Percentiles rank a stretch among this genome's conserved stretches.
Evolutionary conservation across 2,113 vertebrate genomes (phyloP).

Genomic region (Oxyruncus cristatus): DNA sequence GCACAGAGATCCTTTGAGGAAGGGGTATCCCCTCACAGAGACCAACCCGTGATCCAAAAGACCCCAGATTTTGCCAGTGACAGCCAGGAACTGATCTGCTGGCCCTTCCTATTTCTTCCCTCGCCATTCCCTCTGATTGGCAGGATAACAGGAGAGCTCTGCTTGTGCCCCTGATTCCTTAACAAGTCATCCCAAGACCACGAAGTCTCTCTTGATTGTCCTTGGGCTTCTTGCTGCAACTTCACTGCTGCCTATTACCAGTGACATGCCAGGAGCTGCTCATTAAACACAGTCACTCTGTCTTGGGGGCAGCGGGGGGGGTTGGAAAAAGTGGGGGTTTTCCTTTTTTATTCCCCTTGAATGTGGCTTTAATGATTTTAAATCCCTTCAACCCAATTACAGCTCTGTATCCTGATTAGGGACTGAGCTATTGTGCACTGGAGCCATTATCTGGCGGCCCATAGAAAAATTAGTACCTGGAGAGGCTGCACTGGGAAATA

Average conservation of each 20-base stretch:
- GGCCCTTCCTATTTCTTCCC: background rate
- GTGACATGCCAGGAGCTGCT: slow-evolving; percentile 70
- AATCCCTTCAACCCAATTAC: slow-evolving; percentile 84
- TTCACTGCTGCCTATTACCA: slow-evolving; percentile 45
- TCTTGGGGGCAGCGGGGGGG: slow-evolving; percentile 39
- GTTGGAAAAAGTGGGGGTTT: slow-evolving; percentile 3
- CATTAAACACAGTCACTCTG: slow-evolving; percentile 76
- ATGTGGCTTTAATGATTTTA: slow-evolving; percentile 80
- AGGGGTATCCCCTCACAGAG: background rate
- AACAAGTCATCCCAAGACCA: background rate
- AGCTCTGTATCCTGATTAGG: slow-evolving; percentile 75
- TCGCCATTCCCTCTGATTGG: background rate
- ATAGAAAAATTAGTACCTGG: slow-evolving; percentile 81
- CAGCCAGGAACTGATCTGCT: background rate
- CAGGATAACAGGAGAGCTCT: background rate
- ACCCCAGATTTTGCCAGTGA: background rate
- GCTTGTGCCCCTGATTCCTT: background rate
- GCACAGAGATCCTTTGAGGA: background rate
- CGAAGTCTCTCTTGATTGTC: background rate
- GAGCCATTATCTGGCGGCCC: slow-evolving; percentile 76
- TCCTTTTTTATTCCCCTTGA: slow-evolving; percentile 74
- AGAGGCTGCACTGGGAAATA: slow-evolving; percentile 75
- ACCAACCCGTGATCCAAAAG: background rate
- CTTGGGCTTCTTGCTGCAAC: background rate
- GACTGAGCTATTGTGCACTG: slow-evolving; percentile 73